A percentile compares a stretch with the other conserved stretches of the same genome.
Evolutionary conservation across 2,888 invertebrate species (phyloP).

Genomic region (Diarsia mendica): DNA sequence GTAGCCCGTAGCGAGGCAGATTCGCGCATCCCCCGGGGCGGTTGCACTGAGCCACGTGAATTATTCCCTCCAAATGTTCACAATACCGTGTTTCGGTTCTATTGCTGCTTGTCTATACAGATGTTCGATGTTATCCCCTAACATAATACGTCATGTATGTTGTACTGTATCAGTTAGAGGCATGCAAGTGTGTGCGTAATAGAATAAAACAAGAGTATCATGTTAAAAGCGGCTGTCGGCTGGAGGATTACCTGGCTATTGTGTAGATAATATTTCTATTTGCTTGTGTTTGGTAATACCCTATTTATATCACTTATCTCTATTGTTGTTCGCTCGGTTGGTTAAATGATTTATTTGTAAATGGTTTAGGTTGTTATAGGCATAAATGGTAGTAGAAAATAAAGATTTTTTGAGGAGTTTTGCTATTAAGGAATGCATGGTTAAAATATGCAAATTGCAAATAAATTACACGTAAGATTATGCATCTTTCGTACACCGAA

Average conservation of each 20-base stretch:
- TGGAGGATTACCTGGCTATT: conserved; percentile 49
- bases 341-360: conserved; percentile 35
- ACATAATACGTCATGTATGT: conserved; percentile 32
- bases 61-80: conserved; percentile 68
- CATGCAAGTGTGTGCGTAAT: conserved; percentile 35
- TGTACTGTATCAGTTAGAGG: conserved; percentile 4
- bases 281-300: conserved; percentile 49
- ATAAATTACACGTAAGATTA: not conserved
- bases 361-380: conserved; percentile 14
- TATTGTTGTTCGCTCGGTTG: conserved; percentile 29
- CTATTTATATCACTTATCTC: conserved; percentile 58
- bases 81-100: conserved; percentile 65
- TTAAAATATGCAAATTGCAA: not conserved
- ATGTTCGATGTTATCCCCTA: conserved; percentile 7
- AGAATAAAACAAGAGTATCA: conserved; percentile 47
- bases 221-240: conserved; percentile 46
- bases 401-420: no score
- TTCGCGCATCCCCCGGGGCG: conserved; percentile 78
- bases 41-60: conserved; percentile 74
- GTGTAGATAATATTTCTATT: conserved; percentile 52
- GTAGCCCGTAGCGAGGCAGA: conserved; percentile 74
- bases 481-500: not conserved
- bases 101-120: conserved; percentile 65
- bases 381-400: not conserved
- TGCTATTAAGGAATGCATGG: no score